Conservation (phyloP, 2,888 invertebrate species). For the Diplolepis rosae region DNA sequence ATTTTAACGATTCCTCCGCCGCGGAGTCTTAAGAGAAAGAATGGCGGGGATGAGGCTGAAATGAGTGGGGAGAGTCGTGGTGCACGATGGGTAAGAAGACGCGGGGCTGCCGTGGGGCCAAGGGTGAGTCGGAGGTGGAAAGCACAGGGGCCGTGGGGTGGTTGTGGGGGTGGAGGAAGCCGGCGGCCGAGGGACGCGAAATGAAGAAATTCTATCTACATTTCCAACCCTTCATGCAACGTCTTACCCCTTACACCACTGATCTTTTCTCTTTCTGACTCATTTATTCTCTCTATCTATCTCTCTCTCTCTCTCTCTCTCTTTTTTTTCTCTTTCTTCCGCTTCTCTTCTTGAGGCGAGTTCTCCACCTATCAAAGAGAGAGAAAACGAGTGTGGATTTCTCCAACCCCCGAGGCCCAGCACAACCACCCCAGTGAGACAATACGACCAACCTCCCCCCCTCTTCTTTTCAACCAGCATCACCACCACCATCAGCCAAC, state of each 20-base stretch:
- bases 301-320: conserved; percentile 47
- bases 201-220: conserved; percentile 80
- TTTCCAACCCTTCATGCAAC: conserved; percentile 75
- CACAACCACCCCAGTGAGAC: conserved; percentile 70
- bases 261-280: conserved; percentile 52
- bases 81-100: conserved; percentile 41
- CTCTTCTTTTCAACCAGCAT: conserved; percentile 61
- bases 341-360: conserved; percentile 45
- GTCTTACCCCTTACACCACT: conserved; percentile 66
- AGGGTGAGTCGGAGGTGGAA: conserved; percentile 53
- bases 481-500: conserved; percentile 55
- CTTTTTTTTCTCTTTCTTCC: conserved; percentile 47
- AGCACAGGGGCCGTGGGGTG: conserved; percentile 73
- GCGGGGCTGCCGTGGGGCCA: conserved; percentile 52
- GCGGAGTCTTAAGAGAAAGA: conserved; percentile 74
- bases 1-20: conserved; percentile 75
- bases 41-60: conserved; percentile 69
- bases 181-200: conserved; percentile 74
- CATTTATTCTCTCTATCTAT: conserved; percentile 55
- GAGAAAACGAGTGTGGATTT: conserved; percentile 51
- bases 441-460: conserved; percentile 59
- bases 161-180: conserved; percentile 63
- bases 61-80: conserved; percentile 64
- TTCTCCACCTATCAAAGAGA: conserved; percentile 28
- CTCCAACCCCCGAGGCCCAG: conserved; percentile 49